Conservation (phyloP, 1,140 invertebrate genomes). For the Lineus longissimus region DNA sequence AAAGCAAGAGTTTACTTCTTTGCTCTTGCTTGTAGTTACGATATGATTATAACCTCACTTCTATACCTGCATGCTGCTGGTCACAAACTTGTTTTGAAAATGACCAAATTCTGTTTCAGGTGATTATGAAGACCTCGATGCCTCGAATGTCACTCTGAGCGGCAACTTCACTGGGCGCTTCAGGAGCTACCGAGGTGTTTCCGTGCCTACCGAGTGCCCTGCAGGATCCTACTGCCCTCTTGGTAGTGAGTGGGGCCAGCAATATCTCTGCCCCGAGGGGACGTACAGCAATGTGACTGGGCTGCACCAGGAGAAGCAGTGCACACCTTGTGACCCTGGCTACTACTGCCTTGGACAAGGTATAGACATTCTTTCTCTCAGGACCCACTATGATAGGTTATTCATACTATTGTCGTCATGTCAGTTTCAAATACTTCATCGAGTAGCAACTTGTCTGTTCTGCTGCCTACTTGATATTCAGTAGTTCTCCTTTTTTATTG, state of each 20-base stretch:
- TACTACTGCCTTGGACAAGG: slow-evolving; percentile 43
- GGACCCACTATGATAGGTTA: not conserved
- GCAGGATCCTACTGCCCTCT: slow-evolving; percentile 45
- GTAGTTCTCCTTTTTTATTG: no score
- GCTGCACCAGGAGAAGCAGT: slow-evolving; percentile 31
- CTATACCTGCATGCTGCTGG: no score
- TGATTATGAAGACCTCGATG: slow-evolving; percentile 44
- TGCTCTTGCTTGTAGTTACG: no score
- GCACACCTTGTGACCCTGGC: slow-evolving; percentile 43
- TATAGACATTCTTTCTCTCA: no score
- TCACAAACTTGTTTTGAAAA: no score
- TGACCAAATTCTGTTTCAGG: slow-evolving; percentile 24
- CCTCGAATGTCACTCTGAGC: slow-evolving; percentile 31
- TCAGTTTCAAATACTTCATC: not conserved
- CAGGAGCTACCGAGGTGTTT: slow-evolving; percentile 43
- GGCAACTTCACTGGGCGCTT: slow-evolving; percentile 42
- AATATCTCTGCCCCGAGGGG: slow-evolving; percentile 42
- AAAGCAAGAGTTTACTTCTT: no score
- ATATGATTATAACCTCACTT: no score
- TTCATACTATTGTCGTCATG: not conserved
- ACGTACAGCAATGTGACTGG: slow-evolving; percentile 41
- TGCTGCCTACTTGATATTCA: not conserved
- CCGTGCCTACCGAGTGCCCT: slow-evolving; percentile 42
- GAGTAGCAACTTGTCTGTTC: not conserved
- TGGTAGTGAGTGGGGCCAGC: slow-evolving; percentile 30